Conservation (phyloP, 2,888 invertebrate genomes). For the Melieria picta region DNA sequence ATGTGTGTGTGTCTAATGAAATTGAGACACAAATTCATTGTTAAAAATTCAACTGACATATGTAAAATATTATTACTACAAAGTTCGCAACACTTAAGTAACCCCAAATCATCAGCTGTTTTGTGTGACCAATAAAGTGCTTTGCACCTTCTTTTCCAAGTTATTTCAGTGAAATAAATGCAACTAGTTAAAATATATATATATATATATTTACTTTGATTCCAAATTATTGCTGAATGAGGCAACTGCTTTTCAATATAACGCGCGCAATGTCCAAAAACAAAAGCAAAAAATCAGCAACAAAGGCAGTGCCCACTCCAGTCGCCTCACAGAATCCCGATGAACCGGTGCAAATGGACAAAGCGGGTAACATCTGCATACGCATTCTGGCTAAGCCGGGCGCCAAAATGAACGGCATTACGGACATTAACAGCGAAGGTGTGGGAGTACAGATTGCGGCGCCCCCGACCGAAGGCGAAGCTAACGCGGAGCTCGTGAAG, state of each 20-base stretch:
- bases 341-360: slow-evolving; percentile 67
- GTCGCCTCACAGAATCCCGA: slow-evolving; percentile 6
- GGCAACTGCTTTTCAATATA: not conserved
- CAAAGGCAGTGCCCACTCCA: not conserved
- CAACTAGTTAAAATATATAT: too few relatives aligned
- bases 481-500: slow-evolving; percentile 79
- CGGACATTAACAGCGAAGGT: slow-evolving; percentile 72
- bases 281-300: slow-evolving; percentile 49
- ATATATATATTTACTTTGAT: not conserved
- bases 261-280: slow-evolving; percentile 53
- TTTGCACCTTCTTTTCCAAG: too few relatives aligned
- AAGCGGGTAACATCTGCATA: slow-evolving; percentile 72
- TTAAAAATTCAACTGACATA: too few relatives aligned
- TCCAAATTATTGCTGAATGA: slow-evolving; percentile 3
- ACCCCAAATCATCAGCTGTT: too few relatives aligned
- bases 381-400: slow-evolving; percentile 80
- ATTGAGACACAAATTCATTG: too few relatives aligned
- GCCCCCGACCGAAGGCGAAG: slow-evolving; percentile 85
- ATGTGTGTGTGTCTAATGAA: too few relatives aligned
- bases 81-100: too few relatives aligned
- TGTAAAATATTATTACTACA: too few relatives aligned
- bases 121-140: too few relatives aligned
- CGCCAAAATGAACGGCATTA: slow-evolving; percentile 76
- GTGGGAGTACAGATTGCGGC: slow-evolving; percentile 82
- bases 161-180: too few relatives aligned